Base-by-base conservation (phyloP, 2,113 vertebrate genomes). In the Chiloscyllium plagiosum region DNA sequence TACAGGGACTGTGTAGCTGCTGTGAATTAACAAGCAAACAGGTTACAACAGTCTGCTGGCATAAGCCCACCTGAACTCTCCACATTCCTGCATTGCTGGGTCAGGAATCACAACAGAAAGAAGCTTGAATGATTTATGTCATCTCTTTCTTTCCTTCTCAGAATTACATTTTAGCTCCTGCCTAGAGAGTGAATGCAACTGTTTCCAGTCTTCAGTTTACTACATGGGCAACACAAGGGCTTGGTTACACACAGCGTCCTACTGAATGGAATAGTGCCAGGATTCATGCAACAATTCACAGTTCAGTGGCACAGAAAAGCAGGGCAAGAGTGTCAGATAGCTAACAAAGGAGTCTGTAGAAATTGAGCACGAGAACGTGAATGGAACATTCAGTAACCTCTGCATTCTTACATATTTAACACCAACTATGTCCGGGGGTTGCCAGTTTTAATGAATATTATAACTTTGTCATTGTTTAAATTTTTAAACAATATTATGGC, bases 401-500 rank as follows among this genome's bases (percentile, higher is more conserved):
- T 93, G 33, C 89, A 93, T 93, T 93, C 89, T 93, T 93, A 93
- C 89, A 93, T 93, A 93, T 93, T 93, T 93, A 93, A 93, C 89
- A 93, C 89, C 65, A 93, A 93, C 89, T 42, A 93, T 93, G 89
- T 93, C 89, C n/a, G 89, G 65, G 89, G 89, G 89, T 93, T 93
- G 89, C 89, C 61, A 66, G 33, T 65, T 66, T 83, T 93, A 37
- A 33, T 93, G 89, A 93, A 93, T 93, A 93, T 93, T 37, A 93
- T 68, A 93, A 68, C 66, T 93, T 93, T 93, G 89, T 65, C 89
- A 93, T 93, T 93, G 89, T 93, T 93, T 93, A 93, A 93, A 29
- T 93, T 93, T 93, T 93, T 33, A 93, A 93, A 93, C 65, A 65
- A 93, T 61, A 12, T 4, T 65, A 20, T 37, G 89, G 89, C 89